Conservation (phyloP, 2,797 vertebrate genomes). For the Acanthiza pusilla region DNA sequence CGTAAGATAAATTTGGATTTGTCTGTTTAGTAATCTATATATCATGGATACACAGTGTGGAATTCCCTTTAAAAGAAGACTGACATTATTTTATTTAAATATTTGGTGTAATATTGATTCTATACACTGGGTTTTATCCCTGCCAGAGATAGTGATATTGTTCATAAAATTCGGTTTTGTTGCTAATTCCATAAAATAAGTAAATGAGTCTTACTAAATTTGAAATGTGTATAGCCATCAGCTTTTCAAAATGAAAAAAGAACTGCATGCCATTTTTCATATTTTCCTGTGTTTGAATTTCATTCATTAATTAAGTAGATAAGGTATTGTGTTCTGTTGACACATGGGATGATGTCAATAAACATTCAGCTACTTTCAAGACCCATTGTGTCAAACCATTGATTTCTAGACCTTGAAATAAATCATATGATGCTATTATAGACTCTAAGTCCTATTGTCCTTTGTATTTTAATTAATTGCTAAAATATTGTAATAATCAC, state of each 20-base stretch:
- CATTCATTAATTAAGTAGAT: background rate
- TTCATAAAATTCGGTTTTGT: background rate
- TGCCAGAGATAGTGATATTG: background rate
- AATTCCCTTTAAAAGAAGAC: background rate
- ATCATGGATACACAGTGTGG: background rate
- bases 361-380: background rate
- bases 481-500: background rate
- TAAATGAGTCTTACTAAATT: background rate
- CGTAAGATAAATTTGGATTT: background rate
- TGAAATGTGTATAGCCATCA: background rate
- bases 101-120: background rate
- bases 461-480: background rate
- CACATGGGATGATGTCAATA: background rate
- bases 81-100: background rate
- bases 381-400: background rate
- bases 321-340: background rate
- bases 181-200: background rate
- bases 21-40: background rate
- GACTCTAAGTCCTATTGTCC: background rate
- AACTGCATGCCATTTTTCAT: background rate
- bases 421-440: background rate
- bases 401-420: background rate
- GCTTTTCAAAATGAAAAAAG: background rate
- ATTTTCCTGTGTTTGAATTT: background rate
- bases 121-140: background rate